A percentile compares a stretch with the other conserved stretches of the same genome.
Evolutionary conservation across 2,888 invertebrate species (phyloP).

Genomic region (Orgyia antiqua): DNA sequence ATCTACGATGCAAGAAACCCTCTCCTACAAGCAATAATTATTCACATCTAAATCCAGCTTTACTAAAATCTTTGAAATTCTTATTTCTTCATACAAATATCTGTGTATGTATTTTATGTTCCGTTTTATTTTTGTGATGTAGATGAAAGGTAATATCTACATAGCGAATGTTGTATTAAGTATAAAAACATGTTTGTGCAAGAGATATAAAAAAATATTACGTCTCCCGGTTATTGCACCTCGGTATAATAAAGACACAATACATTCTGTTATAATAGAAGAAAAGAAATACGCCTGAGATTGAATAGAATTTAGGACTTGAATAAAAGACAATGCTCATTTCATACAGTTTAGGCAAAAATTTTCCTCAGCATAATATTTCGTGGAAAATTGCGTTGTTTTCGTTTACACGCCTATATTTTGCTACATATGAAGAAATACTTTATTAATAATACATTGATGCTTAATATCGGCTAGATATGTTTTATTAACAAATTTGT

Average conservation of each 20-base stretch:
- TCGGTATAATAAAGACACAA: constrained; percentile 22
- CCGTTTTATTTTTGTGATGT: constrained; percentile 22
- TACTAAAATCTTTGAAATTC: neutral
- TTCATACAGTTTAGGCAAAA: constrained; percentile 8
- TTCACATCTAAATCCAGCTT: constrained; percentile 29
- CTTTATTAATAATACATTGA: too few relatives aligned
- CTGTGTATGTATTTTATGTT: constrained; percentile 21
- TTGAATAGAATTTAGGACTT: constrained; percentile 16
- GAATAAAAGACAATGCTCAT: constrained; percentile 12
- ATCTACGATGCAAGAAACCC: constrained; percentile 21
- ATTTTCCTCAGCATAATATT: too few relatives aligned
- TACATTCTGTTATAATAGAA: constrained; percentile 15
- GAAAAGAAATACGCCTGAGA: constrained; percentile 10
- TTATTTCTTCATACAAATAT: constrained; percentile 18
- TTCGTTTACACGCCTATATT: too few relatives aligned
- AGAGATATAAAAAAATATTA: constrained; percentile 29
- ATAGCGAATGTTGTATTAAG: constrained; percentile 23
- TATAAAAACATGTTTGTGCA: constrained; percentile 27
- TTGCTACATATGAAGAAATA: too few relatives aligned
- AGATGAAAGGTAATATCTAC: constrained; percentile 26
- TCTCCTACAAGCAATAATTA: constrained; percentile 34
- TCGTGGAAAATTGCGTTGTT: too few relatives aligned
- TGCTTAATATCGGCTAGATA: too few relatives aligned
- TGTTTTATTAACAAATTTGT: too few relatives aligned
- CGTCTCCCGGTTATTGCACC: constrained; percentile 20